These are phyloP conservation scores for Chrysopilus asiliformis DNA, from an alignment of 2,888 invertebrate genomes.

Conservation along the genomic window DNA sequence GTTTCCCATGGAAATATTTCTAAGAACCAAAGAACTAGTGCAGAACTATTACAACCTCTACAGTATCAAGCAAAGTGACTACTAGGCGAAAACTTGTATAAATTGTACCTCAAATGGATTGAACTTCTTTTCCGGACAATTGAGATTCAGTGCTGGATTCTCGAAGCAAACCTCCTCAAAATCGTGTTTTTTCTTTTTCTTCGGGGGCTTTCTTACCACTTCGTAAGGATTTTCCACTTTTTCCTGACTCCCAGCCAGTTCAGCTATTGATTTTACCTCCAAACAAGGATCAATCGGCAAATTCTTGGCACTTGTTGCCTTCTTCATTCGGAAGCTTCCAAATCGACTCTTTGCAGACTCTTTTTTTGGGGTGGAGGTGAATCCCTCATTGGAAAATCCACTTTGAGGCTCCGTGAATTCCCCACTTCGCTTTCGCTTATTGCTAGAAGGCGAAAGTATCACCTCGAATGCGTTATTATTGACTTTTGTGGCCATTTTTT, in stretches of 20 bases:
- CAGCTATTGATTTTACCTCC: constrained; percentile 31
- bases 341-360: constrained; percentile 18
- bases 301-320: constrained; percentile 14
- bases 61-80: no score
- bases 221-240: constrained; percentile 28
- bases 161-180: constrained; percentile 28
- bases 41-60: no score
- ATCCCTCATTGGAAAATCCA: constrained; percentile 25
- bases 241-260: constrained; percentile 17
- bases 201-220: constrained; percentile 31
- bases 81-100: neutral
- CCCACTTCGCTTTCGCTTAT: no score
- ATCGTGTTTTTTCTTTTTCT: constrained; percentile 29
- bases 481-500: no score
- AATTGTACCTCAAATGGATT: constrained; percentile 33
- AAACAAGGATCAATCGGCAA: constrained; percentile 20
- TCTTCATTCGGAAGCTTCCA: no score
- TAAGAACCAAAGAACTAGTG: no score
- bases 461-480: no score
- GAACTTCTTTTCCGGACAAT: constrained; percentile 30
- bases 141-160: constrained; percentile 33
- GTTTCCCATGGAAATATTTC: no score
- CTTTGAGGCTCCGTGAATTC: no score
- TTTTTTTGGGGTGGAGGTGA: constrained; percentile 32
- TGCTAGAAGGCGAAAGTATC: no score